A percentile compares a stretch with the other conserved stretches of the same genome.
Evolutionary conservation across 53 echinoderm and acorn worm genomes (phyloP).

Genomic region (Patiria pectinifera): DNA sequence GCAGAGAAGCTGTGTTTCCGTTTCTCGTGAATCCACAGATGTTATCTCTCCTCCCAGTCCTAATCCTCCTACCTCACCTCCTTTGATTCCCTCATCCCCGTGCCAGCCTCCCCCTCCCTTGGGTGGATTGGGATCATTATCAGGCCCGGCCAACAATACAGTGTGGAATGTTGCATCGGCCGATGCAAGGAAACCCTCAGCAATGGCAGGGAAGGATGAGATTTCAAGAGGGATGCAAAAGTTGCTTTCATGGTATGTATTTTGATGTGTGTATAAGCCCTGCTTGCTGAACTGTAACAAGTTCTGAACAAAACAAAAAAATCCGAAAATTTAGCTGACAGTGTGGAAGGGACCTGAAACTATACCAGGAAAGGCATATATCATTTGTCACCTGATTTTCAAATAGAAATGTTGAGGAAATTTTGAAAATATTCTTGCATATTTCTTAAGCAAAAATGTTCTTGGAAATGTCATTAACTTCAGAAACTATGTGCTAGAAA

Average conservation of each 20-base stretch:
- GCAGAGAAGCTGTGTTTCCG: not conserved
- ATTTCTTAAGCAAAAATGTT: too few species aligned
- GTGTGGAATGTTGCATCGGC: not conserved
- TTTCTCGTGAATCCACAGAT: not conserved
- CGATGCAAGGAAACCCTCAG: not conserved
- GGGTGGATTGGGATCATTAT: not conserved
- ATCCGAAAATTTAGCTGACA: too few species aligned
- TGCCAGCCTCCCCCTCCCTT: not conserved
- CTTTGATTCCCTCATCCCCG: not conserved
- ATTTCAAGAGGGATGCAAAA: conserved; percentile 17
- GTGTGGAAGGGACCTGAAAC: too few species aligned
- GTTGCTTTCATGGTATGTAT: conserved; percentile 21
- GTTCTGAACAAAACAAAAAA: too few species aligned
- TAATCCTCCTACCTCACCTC: conserved; percentile 19
- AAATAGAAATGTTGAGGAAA: too few species aligned
- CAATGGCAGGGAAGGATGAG: not conserved
- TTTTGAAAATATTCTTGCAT: too few species aligned
- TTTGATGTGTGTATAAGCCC: not conserved
- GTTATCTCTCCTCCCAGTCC: not conserved
- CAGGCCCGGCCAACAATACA: too few species aligned
- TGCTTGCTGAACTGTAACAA: not conserved
- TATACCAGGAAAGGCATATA: too few species aligned
- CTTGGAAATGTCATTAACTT: too few species aligned
- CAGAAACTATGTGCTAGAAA: too few species aligned
- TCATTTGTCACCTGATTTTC: too few species aligned